phyloP scores from a whole-genome alignment of 2,113 vertebrate genomes.

The Lucifuga dentata region DNA sequence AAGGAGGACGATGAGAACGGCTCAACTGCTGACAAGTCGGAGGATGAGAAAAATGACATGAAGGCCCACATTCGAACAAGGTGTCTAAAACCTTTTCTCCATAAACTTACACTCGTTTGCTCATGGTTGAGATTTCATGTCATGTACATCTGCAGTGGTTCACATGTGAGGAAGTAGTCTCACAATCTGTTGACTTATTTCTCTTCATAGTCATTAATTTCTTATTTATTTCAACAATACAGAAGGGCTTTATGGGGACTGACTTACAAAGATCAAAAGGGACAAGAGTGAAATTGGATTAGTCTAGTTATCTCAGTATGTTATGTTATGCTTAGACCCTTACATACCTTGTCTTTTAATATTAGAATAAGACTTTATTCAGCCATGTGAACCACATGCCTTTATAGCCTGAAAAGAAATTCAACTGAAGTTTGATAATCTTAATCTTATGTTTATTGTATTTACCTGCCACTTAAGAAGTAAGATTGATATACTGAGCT shows the following conservation, averaged over 20 bases:
- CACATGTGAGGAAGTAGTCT: background rate
- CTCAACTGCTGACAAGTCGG: slow-evolving; percentile 87
- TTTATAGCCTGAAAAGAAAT: no score
- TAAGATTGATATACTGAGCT: background rate
- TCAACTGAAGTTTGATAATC: background rate
- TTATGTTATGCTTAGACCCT: no score
- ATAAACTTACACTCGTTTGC: background rate
- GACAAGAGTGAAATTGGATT: no score
- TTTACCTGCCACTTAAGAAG: background rate
- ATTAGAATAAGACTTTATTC: no score
- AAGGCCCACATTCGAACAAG: slow-evolving; percentile 88
- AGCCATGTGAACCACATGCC: no score
- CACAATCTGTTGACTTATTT: background rate
- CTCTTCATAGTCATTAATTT: no score
- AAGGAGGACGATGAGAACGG: slow-evolving; percentile 94
- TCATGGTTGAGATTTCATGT: slow-evolving; percentile 5
- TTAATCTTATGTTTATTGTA: background rate
- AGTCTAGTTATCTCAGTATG: no score
- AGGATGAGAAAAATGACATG: slow-evolving; percentile 94
- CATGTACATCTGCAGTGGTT: background rate
- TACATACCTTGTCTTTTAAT: no score
- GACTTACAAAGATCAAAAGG: no score
- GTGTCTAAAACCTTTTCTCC: slow-evolving; percentile 77
- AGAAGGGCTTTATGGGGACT: no score
- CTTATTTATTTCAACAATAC: no score